Evolutionary conservation across 2,113 vertebrate species (phyloP).

Genomic region (Istiophorus platypterus): DNA sequence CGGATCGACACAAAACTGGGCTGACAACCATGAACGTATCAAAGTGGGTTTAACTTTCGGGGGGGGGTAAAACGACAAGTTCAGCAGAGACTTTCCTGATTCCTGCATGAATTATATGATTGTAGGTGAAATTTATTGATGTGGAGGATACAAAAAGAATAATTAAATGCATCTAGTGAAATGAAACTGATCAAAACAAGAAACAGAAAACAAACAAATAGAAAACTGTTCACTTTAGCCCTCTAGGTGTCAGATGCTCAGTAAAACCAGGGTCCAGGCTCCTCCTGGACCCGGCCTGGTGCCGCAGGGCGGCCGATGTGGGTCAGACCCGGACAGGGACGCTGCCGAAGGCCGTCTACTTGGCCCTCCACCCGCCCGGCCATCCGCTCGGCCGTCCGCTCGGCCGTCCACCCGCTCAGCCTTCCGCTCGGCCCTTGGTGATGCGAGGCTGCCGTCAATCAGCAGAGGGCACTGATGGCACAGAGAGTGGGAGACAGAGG

Average conservation of each 20-base stretch:
- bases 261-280: background rate
- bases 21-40: background rate
- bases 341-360: too few species aligned
- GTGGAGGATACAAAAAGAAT: background rate
- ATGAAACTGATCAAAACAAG: background rate
- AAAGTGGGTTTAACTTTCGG: background rate
- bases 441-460: slow-evolving; percentile 42
- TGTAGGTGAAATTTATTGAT: background rate
- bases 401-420: too few species aligned
- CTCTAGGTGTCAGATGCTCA: background rate
- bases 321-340: too few species aligned
- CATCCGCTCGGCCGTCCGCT: too few species aligned
- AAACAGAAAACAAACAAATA: background rate
- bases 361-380: too few species aligned
- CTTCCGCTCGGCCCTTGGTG: background rate
- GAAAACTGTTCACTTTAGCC: background rate
- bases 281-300: too few species aligned
- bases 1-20: slow-evolving; percentile 1
- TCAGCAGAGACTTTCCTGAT: background rate
- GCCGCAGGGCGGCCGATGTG: too few species aligned
- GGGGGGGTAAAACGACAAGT: background rate
- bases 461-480: slow-evolving; percentile 72
- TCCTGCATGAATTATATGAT: background rate
- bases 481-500: slow-evolving; percentile 22
- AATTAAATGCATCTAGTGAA: background rate